phyloP scores from a whole-genome alignment of 2,888 invertebrate genomes.

The Scrobipalpa atriplicella region DNA sequence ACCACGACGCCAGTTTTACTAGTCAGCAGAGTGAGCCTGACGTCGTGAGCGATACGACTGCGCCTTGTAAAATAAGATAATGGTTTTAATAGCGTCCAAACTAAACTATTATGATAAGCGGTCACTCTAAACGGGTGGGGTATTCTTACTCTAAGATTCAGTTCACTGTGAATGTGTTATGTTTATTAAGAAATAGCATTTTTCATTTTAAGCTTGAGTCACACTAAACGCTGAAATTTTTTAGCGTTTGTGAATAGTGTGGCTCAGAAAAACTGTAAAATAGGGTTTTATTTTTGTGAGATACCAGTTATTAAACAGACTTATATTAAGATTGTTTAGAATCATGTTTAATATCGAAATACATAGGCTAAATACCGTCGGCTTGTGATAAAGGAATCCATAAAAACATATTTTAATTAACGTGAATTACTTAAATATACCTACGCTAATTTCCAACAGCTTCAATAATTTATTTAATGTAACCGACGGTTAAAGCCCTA shows the following conservation, averaged over 20 bases:
- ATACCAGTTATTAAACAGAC: conserved; percentile 5
- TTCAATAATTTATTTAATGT: not conserved
- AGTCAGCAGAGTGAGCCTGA: conserved; percentile 23
- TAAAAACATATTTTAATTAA: no score
- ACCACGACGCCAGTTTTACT: conserved; percentile 22
- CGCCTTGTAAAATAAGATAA: conserved; percentile 10
- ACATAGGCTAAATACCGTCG: conserved; percentile 6
- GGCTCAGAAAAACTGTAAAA: not conserved
- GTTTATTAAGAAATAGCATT: conserved; percentile 15
- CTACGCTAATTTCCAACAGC: not conserved
- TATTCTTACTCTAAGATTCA: conserved; percentile 8
- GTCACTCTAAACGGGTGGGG: not conserved
- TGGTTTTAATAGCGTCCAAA: not conserved
- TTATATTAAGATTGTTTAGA: conserved; percentile 10
- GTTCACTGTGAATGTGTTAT: not conserved
- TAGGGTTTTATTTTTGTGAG: not conserved
- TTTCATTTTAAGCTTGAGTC: not conserved
- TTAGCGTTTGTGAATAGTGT: conserved; percentile 23
- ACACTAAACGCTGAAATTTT: not conserved
- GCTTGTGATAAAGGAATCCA: conserved; percentile 21
- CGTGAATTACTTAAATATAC: not conserved
- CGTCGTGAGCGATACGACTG: conserved; percentile 14
- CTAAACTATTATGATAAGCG: not conserved
- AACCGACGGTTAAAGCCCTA: not conserved
- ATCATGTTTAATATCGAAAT: conserved; percentile 16